Evolutionary conservation across 2,888 invertebrate species (phyloP), one percentile per base, ranked within the genome.

Genomic region (Lacanobia oleracea): DNA sequence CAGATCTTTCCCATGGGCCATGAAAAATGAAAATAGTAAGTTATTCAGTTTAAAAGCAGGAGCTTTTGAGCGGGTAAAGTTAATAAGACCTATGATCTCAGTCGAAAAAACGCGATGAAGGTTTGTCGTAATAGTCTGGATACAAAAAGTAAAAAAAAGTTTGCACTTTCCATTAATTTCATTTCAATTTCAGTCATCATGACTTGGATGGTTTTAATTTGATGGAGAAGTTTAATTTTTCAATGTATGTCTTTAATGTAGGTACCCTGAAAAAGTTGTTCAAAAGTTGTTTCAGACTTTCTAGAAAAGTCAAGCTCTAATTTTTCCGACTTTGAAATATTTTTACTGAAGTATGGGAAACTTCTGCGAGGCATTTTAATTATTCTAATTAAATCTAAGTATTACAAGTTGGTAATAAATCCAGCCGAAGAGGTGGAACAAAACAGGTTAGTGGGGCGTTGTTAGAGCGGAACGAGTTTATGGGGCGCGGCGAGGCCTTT

Each of bases 401-500:
- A 72, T 65, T 69, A 56, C 18, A 80, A 76, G 56, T 45, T 67
- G 63, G 27, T 69, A 74, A 72, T 62, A 80, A 77, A 80, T 77
- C 72, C 56, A 62, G 67, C n/a, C 50, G 63, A 76, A 72, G 75
- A 82, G 75, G 72, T 81, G 81, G 59, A 70, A 61, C 65, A 83
- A 92, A 91, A 89, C 90, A 89, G 95, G 95, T 94, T 93, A 95
- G 92, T 95, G 88, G 95, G 93, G 80, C 93, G 90, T 85, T 83
- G 86, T 84, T 82, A 71, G 87, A 85, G 90, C 86, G 87, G 88
- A 90, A 89, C 91, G 89, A 88, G 83, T 83, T 85, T 82, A 87
- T 87, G 89, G 94, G 95, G 94, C 89, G 94, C 91, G 94, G 90
- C 92, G 92, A 92, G 93, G 94, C 95, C 94, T 95, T 94, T 95